Evolutionary conservation across 1,140 invertebrate species (phyloP), one percentile per base, ranked within the genome.

Genomic region (Eumeta japonica): DNA sequence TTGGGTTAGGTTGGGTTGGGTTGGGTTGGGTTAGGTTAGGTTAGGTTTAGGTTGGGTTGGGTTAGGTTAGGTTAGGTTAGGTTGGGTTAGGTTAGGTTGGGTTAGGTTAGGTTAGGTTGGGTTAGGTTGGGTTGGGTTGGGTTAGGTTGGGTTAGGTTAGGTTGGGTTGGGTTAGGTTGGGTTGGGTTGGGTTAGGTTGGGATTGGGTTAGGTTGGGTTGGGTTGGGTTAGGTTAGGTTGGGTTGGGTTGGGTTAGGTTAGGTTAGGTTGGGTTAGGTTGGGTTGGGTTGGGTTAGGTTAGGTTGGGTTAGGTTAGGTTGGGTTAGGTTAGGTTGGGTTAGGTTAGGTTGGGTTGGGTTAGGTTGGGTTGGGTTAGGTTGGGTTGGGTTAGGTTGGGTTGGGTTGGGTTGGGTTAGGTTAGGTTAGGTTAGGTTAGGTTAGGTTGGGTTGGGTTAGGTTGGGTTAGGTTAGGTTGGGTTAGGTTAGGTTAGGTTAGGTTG

Each of bases 51-150:
- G 28, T 29, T 29, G 13, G 11, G 28, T 24, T 29, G 13, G 28
- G 28, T 29, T 29, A 29, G 28, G 28, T 29, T 29, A 29, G 28
- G 28, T 29, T 29, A 29, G 28, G 28, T 29, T 29, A 29, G 28
- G 28, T 29, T 29, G 13, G 28, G 28, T 29, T 29, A 29, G 28
- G 28, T 29, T 29, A 29, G 28, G 28, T 29, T 29, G 13, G 28
- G 28, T 29, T 29, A 29, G 28, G 28, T 29, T 29, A 29, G 28
- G 28, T 29, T 29, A 29, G 28, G 28, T 29, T 29, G 13, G 28
- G 28, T 29, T 29, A 29, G 28, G 28, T 29, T 29, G 13, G 28
- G 28, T 29, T 29, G 13, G 28, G 28, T 29, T 29, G 13, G 28
- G 28, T 29, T 29, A 29, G 28, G 28, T 29, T 29, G 13, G 28